Evolutionary conservation across 2,797 vertebrate genomes (phyloP), one percentile per base, ranked within the genome.

Genomic region (Mormyrus hasselquistii): DNA sequence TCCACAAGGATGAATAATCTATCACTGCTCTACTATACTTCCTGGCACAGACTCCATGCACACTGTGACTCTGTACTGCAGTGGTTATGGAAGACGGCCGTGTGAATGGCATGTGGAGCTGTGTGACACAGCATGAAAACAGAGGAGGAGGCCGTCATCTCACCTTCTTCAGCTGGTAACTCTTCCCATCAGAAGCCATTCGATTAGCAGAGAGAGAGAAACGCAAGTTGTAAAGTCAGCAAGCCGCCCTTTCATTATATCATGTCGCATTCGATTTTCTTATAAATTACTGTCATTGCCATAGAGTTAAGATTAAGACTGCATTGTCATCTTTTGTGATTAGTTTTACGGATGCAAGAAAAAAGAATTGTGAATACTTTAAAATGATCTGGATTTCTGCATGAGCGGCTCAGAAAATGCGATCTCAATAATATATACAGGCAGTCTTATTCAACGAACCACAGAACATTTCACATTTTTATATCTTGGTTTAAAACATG

Each of bases 121-220:
- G 89, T 55, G 88, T n/a, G 25, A 22, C 19, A 25, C 34, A 14
- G 57, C 52, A 83, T 87, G 89, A 55, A 87, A 62, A 76, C 89
- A 88, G 53, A 91, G 53, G 12, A 76, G 16, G 12, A 14, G 16
- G 29, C 9, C 7, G 14, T 6, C 34, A 4, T 57, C 93, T 94
- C 88, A 96, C 96, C 96, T 94, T 96, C 96, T 93, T 96, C 96
- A 82, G 96, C 95, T 62, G 96, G 96, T 86, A 96, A 90, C 90
- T 96, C 96, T 96, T 92, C 89, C 89, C 49, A 34, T 88, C 10
- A 44, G 52, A 87, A 89, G 52, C 19, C 69, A 89, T 44, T 69
- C 16, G 88, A 69, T 41, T 44, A 88, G 34, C 9, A 62, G 44
- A 91, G 8, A 38, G 10, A 38, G 86, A 90, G 6, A 73, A 88